These are phyloP conservation scores for Leptinotarsa defecta DNA, from an alignment of 1,140 invertebrate species.

Conservation along the genomic window DNA sequence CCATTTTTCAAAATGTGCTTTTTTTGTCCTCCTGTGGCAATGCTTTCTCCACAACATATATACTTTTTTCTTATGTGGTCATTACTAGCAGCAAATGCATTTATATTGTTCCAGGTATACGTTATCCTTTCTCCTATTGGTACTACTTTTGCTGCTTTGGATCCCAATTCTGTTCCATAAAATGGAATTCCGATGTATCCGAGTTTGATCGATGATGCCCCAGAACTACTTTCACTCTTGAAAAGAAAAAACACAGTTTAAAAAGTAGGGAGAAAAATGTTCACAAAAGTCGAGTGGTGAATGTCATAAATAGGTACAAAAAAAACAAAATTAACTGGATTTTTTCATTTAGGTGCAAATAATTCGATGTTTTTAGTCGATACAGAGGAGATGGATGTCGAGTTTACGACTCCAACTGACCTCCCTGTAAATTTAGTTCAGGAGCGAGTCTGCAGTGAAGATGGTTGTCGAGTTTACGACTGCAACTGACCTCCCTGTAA, in stretches of 20 bases:
- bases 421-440: no score
- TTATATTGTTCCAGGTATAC: slow-evolving; percentile 73
- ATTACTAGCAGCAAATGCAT: slow-evolving; percentile 61
- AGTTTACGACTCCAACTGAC: no score
- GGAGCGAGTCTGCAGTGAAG: no score
- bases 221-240: not conserved
- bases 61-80: slow-evolving; percentile 30
- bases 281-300: no score
- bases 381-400: no score
- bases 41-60: slow-evolving; percentile 32
- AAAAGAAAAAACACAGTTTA: not conserved
- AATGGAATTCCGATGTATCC: slow-evolving; percentile 29
- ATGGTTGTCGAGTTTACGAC: no score
- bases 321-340: no score
- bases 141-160: slow-evolving; percentile 27
- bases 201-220: slow-evolving; percentile 20
- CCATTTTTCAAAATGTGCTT: slow-evolving; percentile 73
- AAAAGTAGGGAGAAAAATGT: no score
- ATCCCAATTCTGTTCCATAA: slow-evolving; percentile 33
- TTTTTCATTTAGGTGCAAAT: no score
- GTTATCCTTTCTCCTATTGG: slow-evolving; percentile 61
- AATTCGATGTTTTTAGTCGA: no score
- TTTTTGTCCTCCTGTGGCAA: slow-evolving; percentile 20
- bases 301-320: no score
- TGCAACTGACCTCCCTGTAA: no score